These are phyloP conservation scores for Teleogryllus occipitalis DNA, from an alignment of 1,140 invertebrate genomes.

Conservation along the genomic window DNA sequence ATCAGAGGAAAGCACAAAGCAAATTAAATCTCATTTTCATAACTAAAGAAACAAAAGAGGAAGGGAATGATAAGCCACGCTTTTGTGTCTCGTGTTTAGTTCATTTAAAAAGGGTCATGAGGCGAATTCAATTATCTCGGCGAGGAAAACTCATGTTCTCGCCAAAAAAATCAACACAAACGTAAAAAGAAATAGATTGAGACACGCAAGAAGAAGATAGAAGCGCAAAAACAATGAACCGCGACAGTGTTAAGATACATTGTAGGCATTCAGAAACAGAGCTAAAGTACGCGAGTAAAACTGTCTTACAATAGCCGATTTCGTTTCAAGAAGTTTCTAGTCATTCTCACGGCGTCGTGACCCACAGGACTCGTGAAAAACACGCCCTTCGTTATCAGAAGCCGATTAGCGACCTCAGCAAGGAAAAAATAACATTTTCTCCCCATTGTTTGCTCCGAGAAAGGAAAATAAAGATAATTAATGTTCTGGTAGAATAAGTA, in stretches of 20 bases:
- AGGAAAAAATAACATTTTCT: neutral
- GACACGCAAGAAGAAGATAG: neutral
- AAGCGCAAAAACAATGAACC: too few relatives aligned
- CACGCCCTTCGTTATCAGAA: neutral
- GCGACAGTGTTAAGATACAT: too few relatives aligned
- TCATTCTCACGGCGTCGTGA: neutral
- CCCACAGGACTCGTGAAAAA: neutral
- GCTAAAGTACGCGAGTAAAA: too few relatives aligned
- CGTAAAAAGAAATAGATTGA: neutral
- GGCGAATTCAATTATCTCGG: too few relatives aligned
- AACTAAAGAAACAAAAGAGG: too few relatives aligned
- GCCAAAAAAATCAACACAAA: neutral
- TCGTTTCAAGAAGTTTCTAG: neutral
- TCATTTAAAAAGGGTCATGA: too few relatives aligned
- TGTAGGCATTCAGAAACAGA: too few relatives aligned
- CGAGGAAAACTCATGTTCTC: too few relatives aligned
- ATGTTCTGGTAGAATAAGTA: constrained; percentile 5
- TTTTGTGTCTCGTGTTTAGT: too few relatives aligned
- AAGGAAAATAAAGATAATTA: constrained; percentile 2
- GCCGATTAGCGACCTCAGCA: neutral
- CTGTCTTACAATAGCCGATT: neutral
- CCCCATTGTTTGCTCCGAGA: neutral
- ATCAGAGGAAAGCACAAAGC: too few relatives aligned
- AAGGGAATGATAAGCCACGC: too few relatives aligned
- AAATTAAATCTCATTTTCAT: too few relatives aligned